Conservation (phyloP, 2,888 invertebrate genomes). For the Orthosia gracilis region DNA sequence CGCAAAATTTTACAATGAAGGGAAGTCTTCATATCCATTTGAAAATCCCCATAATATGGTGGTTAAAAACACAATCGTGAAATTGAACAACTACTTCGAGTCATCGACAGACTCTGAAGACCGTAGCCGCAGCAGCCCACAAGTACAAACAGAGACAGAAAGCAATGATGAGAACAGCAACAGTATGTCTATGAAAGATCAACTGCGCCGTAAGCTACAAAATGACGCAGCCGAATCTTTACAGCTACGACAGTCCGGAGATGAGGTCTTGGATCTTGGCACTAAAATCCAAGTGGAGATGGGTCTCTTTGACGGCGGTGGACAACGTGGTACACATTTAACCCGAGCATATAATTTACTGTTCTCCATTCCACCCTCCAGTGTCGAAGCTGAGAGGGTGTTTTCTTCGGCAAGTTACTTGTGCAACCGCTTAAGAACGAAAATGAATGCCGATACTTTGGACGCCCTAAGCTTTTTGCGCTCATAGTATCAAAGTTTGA, state of each 20-base stretch:
- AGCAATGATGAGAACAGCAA: background rate
- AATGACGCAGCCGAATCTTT: background rate
- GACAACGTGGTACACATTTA: background rate
- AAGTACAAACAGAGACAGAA: slow-evolving; percentile 7
- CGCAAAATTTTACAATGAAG: background rate
- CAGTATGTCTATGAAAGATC: background rate
- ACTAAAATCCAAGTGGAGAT: no score
- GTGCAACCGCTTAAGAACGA: slow-evolving; percentile 29
- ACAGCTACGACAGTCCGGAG: background rate
- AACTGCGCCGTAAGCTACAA: no score
- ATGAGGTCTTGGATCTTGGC: no score
- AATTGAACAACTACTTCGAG: slow-evolving; percentile 18
- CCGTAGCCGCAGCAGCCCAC: background rate
- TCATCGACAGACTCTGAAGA: slow-evolving; percentile 1
- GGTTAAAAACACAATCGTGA: slow-evolving; percentile 16
- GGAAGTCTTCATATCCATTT: no score
- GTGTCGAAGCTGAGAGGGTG: slow-evolving; percentile 31
- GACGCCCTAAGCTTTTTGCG: slow-evolving; percentile 9
- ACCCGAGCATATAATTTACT: slow-evolving; percentile 8
- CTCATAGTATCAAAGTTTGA: background rate
- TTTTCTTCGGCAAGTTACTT: slow-evolving; percentile 30
- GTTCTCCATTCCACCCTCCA: slow-evolving; percentile 20
- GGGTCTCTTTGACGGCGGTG: no score
- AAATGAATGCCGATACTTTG: slow-evolving; percentile 17
- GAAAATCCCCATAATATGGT: background rate